Evolutionary conservation across 2,888 invertebrate species (phyloP).

Genomic region (Parochlus steinenii): DNA sequence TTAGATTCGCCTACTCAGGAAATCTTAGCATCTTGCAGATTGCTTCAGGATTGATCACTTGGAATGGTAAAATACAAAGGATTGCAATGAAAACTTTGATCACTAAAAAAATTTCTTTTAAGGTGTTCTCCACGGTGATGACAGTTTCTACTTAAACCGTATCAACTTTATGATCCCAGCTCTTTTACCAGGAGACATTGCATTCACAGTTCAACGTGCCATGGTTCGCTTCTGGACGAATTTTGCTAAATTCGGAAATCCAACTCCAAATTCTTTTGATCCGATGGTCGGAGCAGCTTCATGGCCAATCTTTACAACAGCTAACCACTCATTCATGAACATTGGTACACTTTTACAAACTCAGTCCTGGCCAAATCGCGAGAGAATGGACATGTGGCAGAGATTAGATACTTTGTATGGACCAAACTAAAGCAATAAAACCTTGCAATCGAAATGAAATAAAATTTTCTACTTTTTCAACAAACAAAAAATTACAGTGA

Average conservation of each 20-base stretch:
- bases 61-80: too few species aligned
- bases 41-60: neutral
- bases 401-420: too few species aligned
- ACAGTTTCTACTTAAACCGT: constrained; percentile 3
- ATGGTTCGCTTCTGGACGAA: constrained; percentile 5
- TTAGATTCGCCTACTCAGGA: constrained; percentile 4
- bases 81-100: too few species aligned
- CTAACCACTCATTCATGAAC: constrained; percentile 1
- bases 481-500: too few species aligned
- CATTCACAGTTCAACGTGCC: neutral
- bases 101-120: too few species aligned
- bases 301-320: constrained; percentile 3
- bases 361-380: neutral
- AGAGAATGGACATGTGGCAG: constrained; percentile 5
- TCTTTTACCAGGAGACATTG: constrained; percentile 1
- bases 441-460: too few species aligned
- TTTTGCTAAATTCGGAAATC: constrained; percentile 4
- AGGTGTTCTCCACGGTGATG: constrained; percentile 8
- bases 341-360: neutral
- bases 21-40: neutral
- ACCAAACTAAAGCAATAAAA: too few species aligned
- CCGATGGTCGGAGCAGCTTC: too few species aligned
- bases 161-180: neutral
- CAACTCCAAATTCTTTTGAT: constrained; percentile 4
- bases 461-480: too few species aligned